Evolutionary conservation across 2,888 invertebrate genomes (phyloP), one percentile per base, ranked within the genome.

Genomic region (Tromatobia lineatoria): DNA sequence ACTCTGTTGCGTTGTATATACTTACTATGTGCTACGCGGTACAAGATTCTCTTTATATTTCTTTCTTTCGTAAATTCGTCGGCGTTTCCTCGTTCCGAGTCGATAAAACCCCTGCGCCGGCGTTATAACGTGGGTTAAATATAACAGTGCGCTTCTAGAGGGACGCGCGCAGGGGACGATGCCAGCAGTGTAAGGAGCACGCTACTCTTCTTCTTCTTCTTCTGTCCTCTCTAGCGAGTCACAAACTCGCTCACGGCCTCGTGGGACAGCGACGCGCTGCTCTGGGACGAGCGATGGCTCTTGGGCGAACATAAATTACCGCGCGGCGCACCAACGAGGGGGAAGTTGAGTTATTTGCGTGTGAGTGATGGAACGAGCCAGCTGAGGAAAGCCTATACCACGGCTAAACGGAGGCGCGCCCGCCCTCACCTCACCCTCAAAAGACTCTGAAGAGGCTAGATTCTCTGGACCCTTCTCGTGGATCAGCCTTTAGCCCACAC

Each of bases 321-420:
- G 88, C 87, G 89, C 87, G 89, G 84, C 88, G 86, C 85, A 86
- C 87, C 86, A 80, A 82, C 85, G 87, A 89, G 91, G 90, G 84
- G 90, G 92, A 92, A 92, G 91, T 92, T 84, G 93, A 93, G 93
- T 93, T 93, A 93, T 93, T 93, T 93, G 92, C 92, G 93, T 91
- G 92, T 92, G 93, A 93, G 92, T 93, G 93, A 93, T 92, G 92
- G 93, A 93, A 92, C 92, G 92, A 90, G 91, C 92, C 93, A 93
- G 93, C 93, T 93, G 93, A 91, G 90, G 90, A 91, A 91, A 91
- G 90, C 88, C 89, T 85, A 69, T 76, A 81, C 77, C 84, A 70
- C 77, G 74, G 85, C 82, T 81, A 85, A 86, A 87, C 85, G 85
- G 79, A 79, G 80, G 79, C 67, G 34, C 54, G 82, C 59, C 75